phyloP scores from a whole-genome alignment of 2,888 invertebrate genomes.

The Lasioglossum oenotherae region DNA sequence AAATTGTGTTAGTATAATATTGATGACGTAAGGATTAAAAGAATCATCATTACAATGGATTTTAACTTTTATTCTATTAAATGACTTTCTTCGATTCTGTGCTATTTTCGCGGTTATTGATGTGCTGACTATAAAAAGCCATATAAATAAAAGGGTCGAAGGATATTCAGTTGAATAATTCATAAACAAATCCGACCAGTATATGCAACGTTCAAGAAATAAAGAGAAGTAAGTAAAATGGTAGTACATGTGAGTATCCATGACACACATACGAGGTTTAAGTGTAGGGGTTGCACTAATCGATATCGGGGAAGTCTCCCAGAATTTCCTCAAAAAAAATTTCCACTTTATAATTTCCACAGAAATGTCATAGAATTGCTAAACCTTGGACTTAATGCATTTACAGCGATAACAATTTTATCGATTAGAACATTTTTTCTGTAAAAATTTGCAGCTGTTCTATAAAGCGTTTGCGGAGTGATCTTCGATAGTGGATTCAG shows the following conservation, averaged over 20 bases:
- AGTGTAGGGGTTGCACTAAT: not conserved
- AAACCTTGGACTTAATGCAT: not conserved
- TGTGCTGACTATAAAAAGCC: not conserved
- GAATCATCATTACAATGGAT: not conserved
- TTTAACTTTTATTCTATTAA: not conserved
- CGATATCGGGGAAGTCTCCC: not conserved
- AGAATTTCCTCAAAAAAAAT: not conserved
- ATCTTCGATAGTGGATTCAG: not conserved
- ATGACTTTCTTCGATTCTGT: not conserved
- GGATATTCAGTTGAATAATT: not conserved
- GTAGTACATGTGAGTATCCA: not conserved
- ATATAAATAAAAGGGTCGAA: not conserved
- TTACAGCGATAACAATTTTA: not conserved
- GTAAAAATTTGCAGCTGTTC: not conserved
- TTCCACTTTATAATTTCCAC: not conserved
- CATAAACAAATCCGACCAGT: not conserved
- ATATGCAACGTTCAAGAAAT: not conserved
- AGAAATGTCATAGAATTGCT: not conserved
- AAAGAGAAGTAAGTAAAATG: not conserved
- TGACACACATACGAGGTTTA: not conserved
- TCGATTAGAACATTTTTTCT: not conserved
- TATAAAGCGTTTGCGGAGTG: not conserved
- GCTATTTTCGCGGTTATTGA: not conserved
- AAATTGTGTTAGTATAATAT: not conserved
- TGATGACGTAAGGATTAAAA: not conserved